These are phyloP conservation scores for Calyptommatus sinebrachiatus DNA, from an alignment of 2,113 vertebrate genomes.

Conservation along the genomic window DNA sequence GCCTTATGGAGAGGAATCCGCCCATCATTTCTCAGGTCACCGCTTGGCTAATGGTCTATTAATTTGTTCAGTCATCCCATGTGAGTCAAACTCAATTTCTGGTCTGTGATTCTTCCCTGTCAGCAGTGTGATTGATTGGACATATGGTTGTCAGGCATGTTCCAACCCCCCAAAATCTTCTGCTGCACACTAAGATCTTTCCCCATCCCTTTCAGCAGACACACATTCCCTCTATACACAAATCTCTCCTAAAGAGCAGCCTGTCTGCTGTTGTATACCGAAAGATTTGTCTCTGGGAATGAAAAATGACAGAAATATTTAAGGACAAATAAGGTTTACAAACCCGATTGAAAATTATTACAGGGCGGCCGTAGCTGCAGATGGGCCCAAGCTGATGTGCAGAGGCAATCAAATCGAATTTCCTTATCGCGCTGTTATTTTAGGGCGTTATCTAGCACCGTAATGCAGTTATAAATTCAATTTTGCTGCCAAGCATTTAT, in stretches of 20 bases:
- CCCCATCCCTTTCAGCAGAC: constrained; percentile 33
- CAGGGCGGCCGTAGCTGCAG: constrained; percentile 71
- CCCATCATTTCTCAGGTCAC: constrained; percentile 94
- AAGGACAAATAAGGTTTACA: constrained; percentile 84
- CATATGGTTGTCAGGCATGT: constrained; percentile 86
- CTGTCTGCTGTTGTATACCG: constrained; percentile 58
- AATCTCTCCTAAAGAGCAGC: constrained; percentile 11
- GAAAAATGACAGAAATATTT: constrained; percentile 87
- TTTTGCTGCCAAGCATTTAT: constrained; percentile 85
- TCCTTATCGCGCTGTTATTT: constrained; percentile 98
- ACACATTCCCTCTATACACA: constrained; percentile 33
- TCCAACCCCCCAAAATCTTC: constrained; percentile 58
- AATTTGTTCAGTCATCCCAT: constrained; percentile 96
- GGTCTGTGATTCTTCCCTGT: constrained; percentile 75
- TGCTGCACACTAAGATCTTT: constrained; percentile 63
- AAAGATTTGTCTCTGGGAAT: constrained; percentile 76
- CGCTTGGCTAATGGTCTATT: constrained; percentile 99
- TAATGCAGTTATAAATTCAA: constrained; percentile 98
- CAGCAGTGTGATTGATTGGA: constrained; percentile 96
- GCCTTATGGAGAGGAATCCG: constrained; percentile 56
- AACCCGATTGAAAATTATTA: constrained; percentile 83
- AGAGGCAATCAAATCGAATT: constrained; percentile 95
- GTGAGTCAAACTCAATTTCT: constrained; percentile 95
- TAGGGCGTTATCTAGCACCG: constrained; percentile 92
- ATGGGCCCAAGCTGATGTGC: constrained; percentile 79